Evolutionary conservation across 2,888 invertebrate species (phyloP), one percentile per base, ranked within the genome.

Genomic region (Drosophila nr. medialis): DNA sequence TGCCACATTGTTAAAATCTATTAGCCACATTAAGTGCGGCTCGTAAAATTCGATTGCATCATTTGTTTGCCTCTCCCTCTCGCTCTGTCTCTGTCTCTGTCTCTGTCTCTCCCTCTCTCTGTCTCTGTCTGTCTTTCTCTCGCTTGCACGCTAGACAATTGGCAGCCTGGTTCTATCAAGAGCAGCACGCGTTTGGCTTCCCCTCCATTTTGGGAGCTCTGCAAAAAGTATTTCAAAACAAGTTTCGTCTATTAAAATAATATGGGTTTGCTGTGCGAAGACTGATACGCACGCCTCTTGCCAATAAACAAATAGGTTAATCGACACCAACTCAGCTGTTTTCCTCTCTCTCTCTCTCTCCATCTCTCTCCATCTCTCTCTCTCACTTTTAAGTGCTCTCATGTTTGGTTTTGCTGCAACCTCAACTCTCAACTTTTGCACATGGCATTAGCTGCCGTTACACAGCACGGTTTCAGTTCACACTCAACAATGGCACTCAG

Each of bases 21-120:
- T 86, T 86, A 90, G 86, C 86, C 86, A 89, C 86, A 86, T 86
- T 86, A 90, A 90, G 86, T 90, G 86, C 76, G 89, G 90, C 90
- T 90, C 86, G 89, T 86, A 86, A 86, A 86, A 86, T 90, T 86
- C 86, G 89, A 86, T 86, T 90, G 90, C 86, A 86, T 86, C 86
- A 86, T 86, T 86, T 86, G 86, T 86, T 90, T 89, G 76, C 80
- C 80, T n/a, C 29, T 50, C 50, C 29, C n/a, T n/a, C 18, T 50
- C 27, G 13, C 38, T 18, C 15, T 51, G 7, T 18, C 18, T 18
- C 1, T 54, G 70, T 36, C 6, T 36, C 0, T 4, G 6, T 36
- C 36, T 6, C 36, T 13, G 3, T 21, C n/a, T 4, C 15, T 36
- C 36, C 4, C 36, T 13, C 6, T 21, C n/a, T 40, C 5, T n/a